These are phyloP conservation scores for Thecocarcelia acutangulata DNA, from an alignment of 2,888 invertebrate species.

Conservation along the genomic window DNA sequence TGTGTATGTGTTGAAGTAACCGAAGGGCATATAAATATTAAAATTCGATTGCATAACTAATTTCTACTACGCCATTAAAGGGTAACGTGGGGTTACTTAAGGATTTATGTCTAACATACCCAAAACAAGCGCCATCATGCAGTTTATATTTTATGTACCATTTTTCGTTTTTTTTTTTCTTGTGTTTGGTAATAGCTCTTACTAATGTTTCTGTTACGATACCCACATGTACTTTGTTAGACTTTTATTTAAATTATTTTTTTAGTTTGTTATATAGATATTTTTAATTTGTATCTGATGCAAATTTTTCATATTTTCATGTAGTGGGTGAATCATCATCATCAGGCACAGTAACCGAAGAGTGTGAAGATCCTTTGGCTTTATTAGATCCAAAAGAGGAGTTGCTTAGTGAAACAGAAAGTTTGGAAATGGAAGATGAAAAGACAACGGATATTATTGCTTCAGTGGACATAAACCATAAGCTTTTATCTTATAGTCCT, in stretches of 20 bases:
- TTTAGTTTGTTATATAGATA: background rate
- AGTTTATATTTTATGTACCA: slow-evolving; percentile 50
- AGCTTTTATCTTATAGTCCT: slow-evolving; percentile 14
- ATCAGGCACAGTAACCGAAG: slow-evolving; percentile 43
- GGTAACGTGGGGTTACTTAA: slow-evolving; percentile 67
- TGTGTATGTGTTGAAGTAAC: slow-evolving; percentile 25
- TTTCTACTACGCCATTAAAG: slow-evolving; percentile 69
- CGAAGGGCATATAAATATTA: slow-evolving; percentile 69
- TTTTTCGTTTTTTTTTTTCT: background rate
- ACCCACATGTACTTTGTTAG: slow-evolving; percentile 12
- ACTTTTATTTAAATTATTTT: slow-evolving; percentile 49
- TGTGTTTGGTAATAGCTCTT: slow-evolving; percentile 38
- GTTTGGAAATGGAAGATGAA: slow-evolving; percentile 69
- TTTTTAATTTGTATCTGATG: slow-evolving; percentile 19
- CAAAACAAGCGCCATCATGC: slow-evolving; percentile 57
- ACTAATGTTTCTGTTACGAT: slow-evolving; percentile 40
- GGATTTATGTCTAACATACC: slow-evolving; percentile 66
- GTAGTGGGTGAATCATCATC: slow-evolving; percentile 69
- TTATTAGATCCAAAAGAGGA: slow-evolving; percentile 78
- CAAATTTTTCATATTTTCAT: slow-evolving; percentile 31
- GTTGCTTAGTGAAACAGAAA: slow-evolving; percentile 75
- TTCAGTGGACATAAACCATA: slow-evolving; percentile 58
- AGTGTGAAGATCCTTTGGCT: slow-evolving; percentile 71
- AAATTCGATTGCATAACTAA: slow-evolving; percentile 71
- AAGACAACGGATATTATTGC: slow-evolving; percentile 51